Percentiles rank a stretch among this genome's conserved stretches.
These are phyloP conservation scores for Lepisosteus oculatus DNA, from an alignment of 2,113 vertebrate genomes.

Conservation along the genomic window DNA sequence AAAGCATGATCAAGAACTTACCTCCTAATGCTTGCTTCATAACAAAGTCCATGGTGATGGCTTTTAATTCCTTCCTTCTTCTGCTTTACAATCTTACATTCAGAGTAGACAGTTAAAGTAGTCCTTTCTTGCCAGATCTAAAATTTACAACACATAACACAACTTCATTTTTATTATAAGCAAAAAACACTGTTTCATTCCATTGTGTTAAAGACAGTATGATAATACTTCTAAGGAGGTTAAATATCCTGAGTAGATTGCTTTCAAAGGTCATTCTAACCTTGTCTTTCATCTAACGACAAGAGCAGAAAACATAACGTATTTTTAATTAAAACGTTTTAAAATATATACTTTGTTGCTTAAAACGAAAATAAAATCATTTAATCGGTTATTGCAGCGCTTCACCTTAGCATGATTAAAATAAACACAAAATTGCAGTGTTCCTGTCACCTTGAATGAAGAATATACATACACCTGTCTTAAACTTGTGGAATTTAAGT, in stretches of 20 bases:
- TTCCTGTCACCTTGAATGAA: too few relatives aligned
- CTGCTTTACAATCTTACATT: conserved; percentile 67
- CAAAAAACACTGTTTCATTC: neutral
- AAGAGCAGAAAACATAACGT: neutral
- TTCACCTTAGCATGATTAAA: too few relatives aligned
- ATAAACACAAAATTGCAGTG: too few relatives aligned
- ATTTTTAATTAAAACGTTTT: neutral
- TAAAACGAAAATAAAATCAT: too few relatives aligned
- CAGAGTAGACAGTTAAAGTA: conserved; percentile 50
- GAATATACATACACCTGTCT: conserved; percentile 9
- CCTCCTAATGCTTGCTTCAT: conserved; percentile 94
- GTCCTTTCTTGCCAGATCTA: conserved; percentile 55
- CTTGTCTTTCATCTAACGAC: too few relatives aligned
- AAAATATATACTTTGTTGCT: neutral
- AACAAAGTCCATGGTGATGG: conserved; percentile 88
- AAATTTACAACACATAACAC: conserved; percentile 14
- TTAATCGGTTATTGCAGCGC: too few relatives aligned
- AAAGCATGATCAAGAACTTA: conserved; percentile 53
- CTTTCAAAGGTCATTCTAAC: too few relatives aligned
- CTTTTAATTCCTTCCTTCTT: conserved; percentile 68
- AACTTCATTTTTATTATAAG: neutral
- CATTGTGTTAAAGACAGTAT: neutral
- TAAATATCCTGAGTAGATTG: too few relatives aligned
- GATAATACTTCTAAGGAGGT: neutral
- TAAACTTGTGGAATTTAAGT: conserved; percentile 10